Conservation (phyloP, 2,888 invertebrate species). For the Rhagium mordax region DNA sequence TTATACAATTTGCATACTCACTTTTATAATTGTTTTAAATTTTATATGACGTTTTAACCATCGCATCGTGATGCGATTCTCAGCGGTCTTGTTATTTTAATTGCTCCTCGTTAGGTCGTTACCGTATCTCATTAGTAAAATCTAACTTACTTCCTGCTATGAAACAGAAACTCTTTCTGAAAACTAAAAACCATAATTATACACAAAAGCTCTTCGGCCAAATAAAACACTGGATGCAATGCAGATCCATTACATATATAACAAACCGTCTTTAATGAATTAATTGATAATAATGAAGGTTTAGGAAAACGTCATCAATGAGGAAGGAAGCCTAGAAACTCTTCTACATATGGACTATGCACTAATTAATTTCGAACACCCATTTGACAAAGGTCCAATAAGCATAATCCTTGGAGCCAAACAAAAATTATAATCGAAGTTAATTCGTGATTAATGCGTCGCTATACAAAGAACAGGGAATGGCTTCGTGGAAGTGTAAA, state of each 20-base stretch:
- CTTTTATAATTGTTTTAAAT: neutral
- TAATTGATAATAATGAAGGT: too few relatives aligned
- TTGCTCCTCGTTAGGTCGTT: slow-evolving; percentile 10
- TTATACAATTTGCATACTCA: slow-evolving; percentile 11
- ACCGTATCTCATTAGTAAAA: slow-evolving; percentile 9
- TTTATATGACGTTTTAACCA: slow-evolving; percentile 15
- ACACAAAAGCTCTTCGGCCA: neutral
- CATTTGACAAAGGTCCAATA: slow-evolving; percentile 2
- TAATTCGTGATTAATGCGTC: slow-evolving; percentile 15
- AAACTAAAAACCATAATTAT: neutral
- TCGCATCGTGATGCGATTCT: slow-evolving; percentile 8
- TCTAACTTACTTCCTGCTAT: neutral
- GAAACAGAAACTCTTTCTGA: neutral
- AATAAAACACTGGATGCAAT: neutral
- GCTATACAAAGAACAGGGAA: neutral
- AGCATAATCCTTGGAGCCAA: slow-evolving; percentile 2
- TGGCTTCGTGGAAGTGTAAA: neutral
- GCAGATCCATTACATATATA: too few relatives aligned
- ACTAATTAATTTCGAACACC: neutral
- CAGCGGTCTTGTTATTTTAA: slow-evolving; percentile 14
- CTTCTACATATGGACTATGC: too few relatives aligned
- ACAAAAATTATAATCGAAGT: slow-evolving; percentile 18
- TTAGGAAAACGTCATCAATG: too few relatives aligned
- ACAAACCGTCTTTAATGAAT: too few relatives aligned
- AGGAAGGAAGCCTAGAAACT: too few relatives aligned